These are phyloP conservation scores for Sycophila sp. DNA, from an alignment of 1,140 invertebrate species.

Conservation along the genomic window DNA sequence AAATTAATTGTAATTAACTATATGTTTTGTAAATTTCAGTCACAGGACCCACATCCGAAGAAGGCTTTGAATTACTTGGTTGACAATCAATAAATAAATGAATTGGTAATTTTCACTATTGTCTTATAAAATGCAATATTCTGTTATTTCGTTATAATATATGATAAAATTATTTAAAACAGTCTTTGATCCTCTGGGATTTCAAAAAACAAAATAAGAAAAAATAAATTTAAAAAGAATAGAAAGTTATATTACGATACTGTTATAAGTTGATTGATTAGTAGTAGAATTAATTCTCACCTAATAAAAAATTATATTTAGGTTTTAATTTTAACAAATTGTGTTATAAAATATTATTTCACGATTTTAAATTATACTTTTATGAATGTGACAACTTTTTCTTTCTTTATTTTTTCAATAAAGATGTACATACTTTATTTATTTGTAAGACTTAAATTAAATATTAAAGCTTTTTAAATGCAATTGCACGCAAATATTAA, in stretches of 20 bases:
- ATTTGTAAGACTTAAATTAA: no score
- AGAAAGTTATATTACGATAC: no score
- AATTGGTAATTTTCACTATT: not conserved
- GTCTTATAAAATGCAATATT: no score
- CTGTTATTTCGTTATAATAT: constrained; percentile 12
- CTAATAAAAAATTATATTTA: no score
- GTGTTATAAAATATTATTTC: not conserved
- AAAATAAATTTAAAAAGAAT: constrained; percentile 9
- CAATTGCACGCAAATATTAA: no score
- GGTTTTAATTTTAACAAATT: no score
- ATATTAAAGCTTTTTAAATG: no score
- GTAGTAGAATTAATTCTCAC: no score
- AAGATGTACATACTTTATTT: no score
- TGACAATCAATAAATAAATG: constrained; percentile 49
- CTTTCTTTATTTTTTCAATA: no score
- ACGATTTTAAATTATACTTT: not conserved
- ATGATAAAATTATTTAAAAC: constrained; percentile 21
- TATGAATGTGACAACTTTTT: not conserved
- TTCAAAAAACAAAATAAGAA: not conserved
- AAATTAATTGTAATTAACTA: not conserved
- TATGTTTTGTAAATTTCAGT: constrained; percentile 48
- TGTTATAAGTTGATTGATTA: no score
- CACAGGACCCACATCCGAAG: constrained; percentile 66
- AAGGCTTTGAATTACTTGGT: constrained; percentile 71
- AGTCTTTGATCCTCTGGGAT: constrained; percentile 7